Percentiles rank a stretch among this genome's conserved stretches.
phyloP scores from a whole-genome alignment of 2,888 invertebrate genomes.

The Urechis unicinctus region DNA sequence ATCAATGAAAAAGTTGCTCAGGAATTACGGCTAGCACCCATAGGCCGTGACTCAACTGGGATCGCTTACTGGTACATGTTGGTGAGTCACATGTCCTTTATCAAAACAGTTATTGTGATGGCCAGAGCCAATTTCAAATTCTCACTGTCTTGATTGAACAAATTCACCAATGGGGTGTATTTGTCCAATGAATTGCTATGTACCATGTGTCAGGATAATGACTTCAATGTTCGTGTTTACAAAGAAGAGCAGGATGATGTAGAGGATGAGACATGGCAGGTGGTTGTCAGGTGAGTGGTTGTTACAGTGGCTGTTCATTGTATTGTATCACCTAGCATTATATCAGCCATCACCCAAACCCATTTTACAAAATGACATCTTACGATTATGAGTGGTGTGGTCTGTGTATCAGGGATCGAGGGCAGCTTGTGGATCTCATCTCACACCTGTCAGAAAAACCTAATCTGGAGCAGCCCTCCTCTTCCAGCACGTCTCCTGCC shows the following conservation, averaged over 20 bases:
- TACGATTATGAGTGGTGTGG: no score
- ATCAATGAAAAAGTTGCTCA: conserved; percentile 61
- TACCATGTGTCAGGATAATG: conserved; percentile 70
- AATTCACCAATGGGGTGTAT: no score
- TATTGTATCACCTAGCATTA: neutral
- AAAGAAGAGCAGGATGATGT: conserved; percentile 88
- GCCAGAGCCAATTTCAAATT: no score
- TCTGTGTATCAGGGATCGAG: neutral
- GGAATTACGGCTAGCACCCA: conserved; percentile 77
- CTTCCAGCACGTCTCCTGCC: no score
- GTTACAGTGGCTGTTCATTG: neutral
- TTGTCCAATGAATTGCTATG: no score
- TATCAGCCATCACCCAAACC: no score
- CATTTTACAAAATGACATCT: no score
- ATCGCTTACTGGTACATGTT: conserved; percentile 86
- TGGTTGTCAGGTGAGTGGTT: conserved; percentile 70
- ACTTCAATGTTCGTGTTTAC: conserved; percentile 84
- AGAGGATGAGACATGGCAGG: conserved; percentile 74
- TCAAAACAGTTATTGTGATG: no score
- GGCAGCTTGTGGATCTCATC: neutral
- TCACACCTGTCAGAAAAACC: no score
- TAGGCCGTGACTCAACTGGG: conserved; percentile 86
- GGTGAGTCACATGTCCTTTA: conserved; percentile 31
- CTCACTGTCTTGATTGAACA: no score
- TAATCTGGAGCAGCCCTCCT: no score